A percentile compares a stretch with the other conserved stretches of the same genome.
Conservation (phyloP, 2,888 invertebrate species). For the Andrena haemorrhoa region DNA sequence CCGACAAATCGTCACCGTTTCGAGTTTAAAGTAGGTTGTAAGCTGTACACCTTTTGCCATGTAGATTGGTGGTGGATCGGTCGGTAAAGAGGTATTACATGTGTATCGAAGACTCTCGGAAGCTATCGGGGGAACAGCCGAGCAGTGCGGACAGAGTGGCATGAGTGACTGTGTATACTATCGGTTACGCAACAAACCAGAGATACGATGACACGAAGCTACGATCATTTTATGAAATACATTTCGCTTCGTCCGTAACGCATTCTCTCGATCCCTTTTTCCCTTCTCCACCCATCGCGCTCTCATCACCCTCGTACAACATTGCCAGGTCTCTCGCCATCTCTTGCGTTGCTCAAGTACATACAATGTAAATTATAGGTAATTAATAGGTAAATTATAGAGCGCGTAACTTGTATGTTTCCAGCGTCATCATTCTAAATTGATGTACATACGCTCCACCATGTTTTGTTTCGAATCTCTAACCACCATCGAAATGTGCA, state of each 20-base stretch:
- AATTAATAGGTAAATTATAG: not conserved
- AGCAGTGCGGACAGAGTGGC: not conserved
- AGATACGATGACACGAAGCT: constrained; percentile 44
- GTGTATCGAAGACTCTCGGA: constrained; percentile 22
- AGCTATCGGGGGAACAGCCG: constrained; percentile 14
- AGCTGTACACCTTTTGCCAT: not conserved
- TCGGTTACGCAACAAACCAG: constrained; percentile 46
- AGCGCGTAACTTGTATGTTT: not conserved
- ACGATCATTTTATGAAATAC: constrained; percentile 17
- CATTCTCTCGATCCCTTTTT: not conserved
- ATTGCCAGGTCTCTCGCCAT: not conserved
- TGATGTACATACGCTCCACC: not conserved
- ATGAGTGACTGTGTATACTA: constrained; percentile 16
- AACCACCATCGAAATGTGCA: too few relatives aligned
- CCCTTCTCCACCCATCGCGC: not conserved
- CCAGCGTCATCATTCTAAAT: not conserved
- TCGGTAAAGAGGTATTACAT: not conserved
- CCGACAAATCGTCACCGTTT: not conserved
- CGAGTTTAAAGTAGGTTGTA: not conserved
- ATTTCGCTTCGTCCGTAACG: not conserved
- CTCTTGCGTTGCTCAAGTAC: not conserved
- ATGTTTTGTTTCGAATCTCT: too few relatives aligned
- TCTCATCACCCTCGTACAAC: not conserved
- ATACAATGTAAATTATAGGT: too few relatives aligned
- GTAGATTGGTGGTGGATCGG: too few relatives aligned